These are phyloP conservation scores for Neodiprion lecontei DNA, from an alignment of 1,140 invertebrate genomes.

Conservation along the genomic window DNA sequence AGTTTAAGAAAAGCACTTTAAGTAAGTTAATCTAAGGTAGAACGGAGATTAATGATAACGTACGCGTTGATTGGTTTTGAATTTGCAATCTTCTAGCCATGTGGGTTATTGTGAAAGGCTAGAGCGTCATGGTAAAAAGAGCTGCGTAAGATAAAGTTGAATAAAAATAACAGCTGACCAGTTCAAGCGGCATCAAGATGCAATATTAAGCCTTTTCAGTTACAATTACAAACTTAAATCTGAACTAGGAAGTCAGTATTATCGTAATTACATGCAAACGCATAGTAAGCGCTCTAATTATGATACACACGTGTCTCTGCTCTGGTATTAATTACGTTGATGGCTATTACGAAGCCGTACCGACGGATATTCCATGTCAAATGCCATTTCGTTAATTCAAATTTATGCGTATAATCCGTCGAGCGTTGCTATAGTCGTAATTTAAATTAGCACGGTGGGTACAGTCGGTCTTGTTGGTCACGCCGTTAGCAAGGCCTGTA, in stretches of 20 bases:
- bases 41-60: not conserved
- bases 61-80: not conserved
- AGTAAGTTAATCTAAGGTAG: not conserved
- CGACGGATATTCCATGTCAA: conserved; percentile 34
- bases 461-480: conserved; percentile 21
- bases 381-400: conserved; percentile 38
- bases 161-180: not conserved
- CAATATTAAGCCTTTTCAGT: not conserved
- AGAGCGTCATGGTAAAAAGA: not conserved
- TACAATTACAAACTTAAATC: not conserved
- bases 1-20: not conserved
- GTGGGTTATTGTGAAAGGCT: not conserved
- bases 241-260: conserved; percentile 2
- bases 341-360: conserved; percentile 28
- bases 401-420: conserved; percentile 35
- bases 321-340: conserved; percentile 51
- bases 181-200: not conserved
- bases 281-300: conserved; percentile 43
- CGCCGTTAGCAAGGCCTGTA: not conserved
- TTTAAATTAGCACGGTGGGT: conserved; percentile 37
- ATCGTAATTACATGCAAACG: not conserved
- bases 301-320: conserved; percentile 50
- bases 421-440: conserved; percentile 31
- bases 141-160: not conserved
- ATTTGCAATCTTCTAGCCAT: not conserved